Conservation (phyloP, 2,113 vertebrate genomes). For the Spermophilus dauricus region DNA sequence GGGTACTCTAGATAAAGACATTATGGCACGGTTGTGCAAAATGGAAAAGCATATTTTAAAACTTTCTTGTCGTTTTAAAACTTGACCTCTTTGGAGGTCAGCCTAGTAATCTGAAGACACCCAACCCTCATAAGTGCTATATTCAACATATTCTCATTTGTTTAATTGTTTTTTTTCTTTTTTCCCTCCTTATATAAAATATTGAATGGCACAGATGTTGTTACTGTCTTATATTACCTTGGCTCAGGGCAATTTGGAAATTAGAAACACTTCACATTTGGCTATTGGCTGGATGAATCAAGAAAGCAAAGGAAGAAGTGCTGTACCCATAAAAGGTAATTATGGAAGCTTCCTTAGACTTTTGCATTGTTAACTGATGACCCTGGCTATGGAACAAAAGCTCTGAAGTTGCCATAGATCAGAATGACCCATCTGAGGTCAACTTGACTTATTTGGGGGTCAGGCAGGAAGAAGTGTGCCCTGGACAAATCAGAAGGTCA, state of each 20-base stretch:
- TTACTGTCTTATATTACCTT: not conserved
- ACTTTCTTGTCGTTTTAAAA: not conserved
- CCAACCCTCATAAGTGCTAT: not conserved
- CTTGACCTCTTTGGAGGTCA: not conserved
- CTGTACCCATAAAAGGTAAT: not conserved
- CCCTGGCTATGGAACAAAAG: not conserved
- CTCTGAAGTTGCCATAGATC: not conserved
- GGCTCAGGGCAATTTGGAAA: not conserved
- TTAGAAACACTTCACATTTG: not conserved
- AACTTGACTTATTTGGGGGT: not conserved
- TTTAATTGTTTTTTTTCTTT: not conserved
- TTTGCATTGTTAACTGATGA: not conserved
- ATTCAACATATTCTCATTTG: not conserved
- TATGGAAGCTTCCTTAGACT: not conserved
- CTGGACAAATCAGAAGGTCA: not conserved
- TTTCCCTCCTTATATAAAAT: not conserved
- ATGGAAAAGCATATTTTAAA: not conserved
- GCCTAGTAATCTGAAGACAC: not conserved
- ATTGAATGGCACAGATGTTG: not conserved
- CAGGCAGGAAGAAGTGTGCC: not conserved
- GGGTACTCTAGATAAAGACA: not conserved
- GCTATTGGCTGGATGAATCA: not conserved
- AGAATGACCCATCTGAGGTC: not conserved
- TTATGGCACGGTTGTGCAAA: not conserved
- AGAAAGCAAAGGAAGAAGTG: not conserved